These are phyloP conservation scores for Orthosia gracilis DNA, from an alignment of 2,888 invertebrate genomes.

Conservation along the genomic window DNA sequence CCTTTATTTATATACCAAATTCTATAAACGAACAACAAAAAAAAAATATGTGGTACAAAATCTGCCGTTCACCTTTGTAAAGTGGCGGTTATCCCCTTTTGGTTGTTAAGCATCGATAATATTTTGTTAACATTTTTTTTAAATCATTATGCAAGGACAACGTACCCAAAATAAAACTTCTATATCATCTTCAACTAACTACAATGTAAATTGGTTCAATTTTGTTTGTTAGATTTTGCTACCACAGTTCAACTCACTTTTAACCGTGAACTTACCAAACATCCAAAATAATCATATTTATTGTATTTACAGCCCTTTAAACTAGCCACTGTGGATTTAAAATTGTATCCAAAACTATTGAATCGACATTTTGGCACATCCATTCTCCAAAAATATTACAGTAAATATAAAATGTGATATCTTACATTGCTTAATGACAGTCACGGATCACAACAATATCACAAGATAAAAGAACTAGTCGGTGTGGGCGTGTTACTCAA, in stretches of 20 bases:
- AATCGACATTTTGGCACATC: background rate
- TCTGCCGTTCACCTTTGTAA: too few species aligned
- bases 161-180: too few species aligned
- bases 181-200: background rate
- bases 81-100: too few species aligned
- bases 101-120: too few species aligned
- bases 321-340: background rate
- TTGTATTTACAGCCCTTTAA: background rate
- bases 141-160: too few species aligned
- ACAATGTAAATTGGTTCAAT: background rate
- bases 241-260: too few species aligned
- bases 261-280: background rate
- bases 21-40: too few species aligned
- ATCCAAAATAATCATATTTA: background rate
- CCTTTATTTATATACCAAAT: too few species aligned
- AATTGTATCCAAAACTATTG: background rate
- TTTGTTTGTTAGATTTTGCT: too few species aligned
- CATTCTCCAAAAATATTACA: too few species aligned
- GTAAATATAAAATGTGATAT: background rate
- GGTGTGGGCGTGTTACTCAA: constrained; percentile 33
- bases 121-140: too few species aligned
- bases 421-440: constrained; percentile 19
- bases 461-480: background rate
- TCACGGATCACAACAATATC: constrained; percentile 1
- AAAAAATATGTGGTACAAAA: too few species aligned